Conservation (phyloP, 2,113 vertebrate genomes). For the Morone chrysops region DNA sequence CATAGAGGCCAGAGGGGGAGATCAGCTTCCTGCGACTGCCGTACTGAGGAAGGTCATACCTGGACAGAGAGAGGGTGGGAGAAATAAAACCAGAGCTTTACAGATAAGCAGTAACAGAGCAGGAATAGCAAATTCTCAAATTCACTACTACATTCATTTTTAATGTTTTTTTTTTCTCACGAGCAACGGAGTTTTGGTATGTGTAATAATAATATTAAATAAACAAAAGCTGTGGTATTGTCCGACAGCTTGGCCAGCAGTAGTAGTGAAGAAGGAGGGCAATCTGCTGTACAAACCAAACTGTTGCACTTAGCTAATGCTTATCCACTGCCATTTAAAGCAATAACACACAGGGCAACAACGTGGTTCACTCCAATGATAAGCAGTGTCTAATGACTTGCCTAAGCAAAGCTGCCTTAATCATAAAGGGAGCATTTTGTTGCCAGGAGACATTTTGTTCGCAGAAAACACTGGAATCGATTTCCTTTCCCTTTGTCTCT, state of each 20-base stretch:
- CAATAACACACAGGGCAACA: neutral
- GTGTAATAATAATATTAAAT: neutral
- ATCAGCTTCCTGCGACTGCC: conserved; percentile 95
- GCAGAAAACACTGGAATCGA: conserved; percentile 59
- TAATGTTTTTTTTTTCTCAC: neutral
- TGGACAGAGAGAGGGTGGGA: conserved; percentile 72
- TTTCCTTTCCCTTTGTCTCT: conserved; percentile 56
- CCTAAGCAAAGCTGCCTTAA: conserved; percentile 59
- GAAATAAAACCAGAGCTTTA: neutral
- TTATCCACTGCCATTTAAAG: conserved; percentile 35
- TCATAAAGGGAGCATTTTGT: conserved; percentile 65
- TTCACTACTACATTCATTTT: neutral
- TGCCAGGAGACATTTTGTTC: conserved; percentile 67
- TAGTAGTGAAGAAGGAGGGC: neutral
- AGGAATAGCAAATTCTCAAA: neutral
- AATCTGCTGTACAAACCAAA: conserved; percentile 37
- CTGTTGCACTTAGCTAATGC: conserved; percentile 21
- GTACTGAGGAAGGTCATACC: conserved; percentile 96
- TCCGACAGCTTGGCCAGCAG: neutral
- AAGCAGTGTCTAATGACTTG: conserved; percentile 51
- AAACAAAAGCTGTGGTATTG: neutral
- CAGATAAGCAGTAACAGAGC: conserved; percentile 1
- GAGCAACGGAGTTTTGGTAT: neutral
- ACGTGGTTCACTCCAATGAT: conserved; percentile 30
- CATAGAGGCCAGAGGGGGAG: conserved; percentile 91